Base-by-base conservation (phyloP, 2,888 invertebrate species). In the Neuroscelio doddi region DNA sequence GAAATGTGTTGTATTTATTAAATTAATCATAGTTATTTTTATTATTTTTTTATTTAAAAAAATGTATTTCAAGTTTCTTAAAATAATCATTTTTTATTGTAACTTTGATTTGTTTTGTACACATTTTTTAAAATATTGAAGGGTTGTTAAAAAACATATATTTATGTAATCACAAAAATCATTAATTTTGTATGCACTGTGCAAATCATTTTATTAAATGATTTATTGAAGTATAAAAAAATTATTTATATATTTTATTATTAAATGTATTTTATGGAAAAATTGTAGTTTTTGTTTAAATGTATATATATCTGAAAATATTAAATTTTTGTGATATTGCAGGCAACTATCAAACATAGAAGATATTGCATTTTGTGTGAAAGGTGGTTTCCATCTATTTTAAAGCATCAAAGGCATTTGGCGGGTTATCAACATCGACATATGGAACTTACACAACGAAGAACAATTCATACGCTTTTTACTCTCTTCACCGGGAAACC, bases 341-440 rank as follows among this genome's bases (percentile, higher is more conserved):
- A 84, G 84, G 83, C 84, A 44, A 83, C 81, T 34, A 84, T 84
- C 65, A 82, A 75, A 15, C 81, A 84, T 58, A 75, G 75, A 45
- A 77, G 80, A n/a, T 84, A 85, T 53, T 85, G 85, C 46, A 80
- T 78, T 27, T 74, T 85, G 15, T 85, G 85, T 53, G 84, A 85
- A 59, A 77, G 81, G 46, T 83, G 83, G 80, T 85, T 85, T 39
- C 80, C 84, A 27, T 80, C 83, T 10, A 78, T 80, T 1, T 72
- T 79, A 2, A 72, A 82, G 42, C 82, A 83, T 55, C 75, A 78
- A 32, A 72, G 77, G 10, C 85, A 85, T 64, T 73, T 85, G 38
- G 74, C 77, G 9, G 84, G 85, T 9, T 84, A 82, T 56, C 82
- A 84, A 68, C 85, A 85, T 62, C 79, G 80, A 49, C 81, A 83